A percentile compares a stretch with the other conserved stretches of the same genome.
Conservation (phyloP, 1,140 invertebrate species). For the Choristoneura fumiferana region DNA sequence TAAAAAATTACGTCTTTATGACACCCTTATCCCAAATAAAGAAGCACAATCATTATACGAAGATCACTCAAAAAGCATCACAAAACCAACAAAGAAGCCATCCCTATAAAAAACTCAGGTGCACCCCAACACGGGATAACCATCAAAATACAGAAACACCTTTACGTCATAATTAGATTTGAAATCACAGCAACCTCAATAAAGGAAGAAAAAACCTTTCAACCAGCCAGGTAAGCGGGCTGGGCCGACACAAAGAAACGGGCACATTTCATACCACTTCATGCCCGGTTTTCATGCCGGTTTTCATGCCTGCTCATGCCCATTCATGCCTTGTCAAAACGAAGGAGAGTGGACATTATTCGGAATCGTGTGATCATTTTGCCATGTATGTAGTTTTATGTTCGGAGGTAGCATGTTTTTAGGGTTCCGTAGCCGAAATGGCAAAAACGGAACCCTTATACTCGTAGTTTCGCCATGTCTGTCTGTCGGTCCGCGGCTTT, state of each 20-base stretch:
- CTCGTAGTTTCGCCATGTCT: too few relatives aligned
- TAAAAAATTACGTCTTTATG: too few relatives aligned
- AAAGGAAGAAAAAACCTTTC: conserved; percentile 33
- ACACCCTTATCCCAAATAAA: neutral
- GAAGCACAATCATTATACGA: neutral
- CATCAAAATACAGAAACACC: conserved; percentile 28
- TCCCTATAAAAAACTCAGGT: conserved; percentile 2
- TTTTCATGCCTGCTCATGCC: conserved; percentile 15
- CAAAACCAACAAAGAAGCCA: conserved; percentile 8
- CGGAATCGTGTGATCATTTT: conserved; percentile 2
- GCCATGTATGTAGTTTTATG: neutral
- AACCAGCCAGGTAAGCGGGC: conserved; percentile 32
- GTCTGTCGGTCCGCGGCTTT: too few relatives aligned
- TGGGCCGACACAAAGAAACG: conserved; percentile 21
- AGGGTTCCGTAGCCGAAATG: too few relatives aligned
- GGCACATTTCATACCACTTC: conserved; percentile 31
- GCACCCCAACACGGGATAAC: neutral
- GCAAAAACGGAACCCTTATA: too few relatives aligned
- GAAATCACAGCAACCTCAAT: conserved; percentile 39
- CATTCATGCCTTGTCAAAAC: conserved; percentile 38
- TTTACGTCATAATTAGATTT: conserved; percentile 52
- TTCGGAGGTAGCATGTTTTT: too few relatives aligned
- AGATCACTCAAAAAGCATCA: neutral
- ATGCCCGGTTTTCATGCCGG: conserved; percentile 18
- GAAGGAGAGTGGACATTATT: conserved; percentile 25